A percentile compares a stretch with the other conserved stretches of the same genome.
These are phyloP conservation scores for Heliconius hewitsoni DNA, from an alignment of 1,140 invertebrate genomes.

Conservation along the genomic window DNA sequence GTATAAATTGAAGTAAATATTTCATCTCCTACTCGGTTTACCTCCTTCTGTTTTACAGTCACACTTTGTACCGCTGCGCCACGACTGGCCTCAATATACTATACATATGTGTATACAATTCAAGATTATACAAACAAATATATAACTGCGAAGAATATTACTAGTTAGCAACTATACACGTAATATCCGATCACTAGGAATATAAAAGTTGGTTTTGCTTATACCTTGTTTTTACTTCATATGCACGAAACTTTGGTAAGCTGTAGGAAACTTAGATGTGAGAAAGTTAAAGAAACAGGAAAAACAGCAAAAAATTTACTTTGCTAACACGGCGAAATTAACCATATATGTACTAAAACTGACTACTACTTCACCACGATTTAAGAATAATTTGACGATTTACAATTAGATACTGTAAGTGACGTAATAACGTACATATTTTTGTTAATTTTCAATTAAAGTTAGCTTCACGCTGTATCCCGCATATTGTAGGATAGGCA, in stretches of 20 bases:
- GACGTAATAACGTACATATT: no score
- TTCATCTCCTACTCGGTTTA: no score
- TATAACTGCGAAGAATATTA: not conserved
- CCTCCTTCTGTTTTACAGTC: no score
- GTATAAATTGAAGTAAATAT: no score
- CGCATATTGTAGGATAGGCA: no score
- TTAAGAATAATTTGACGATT: not conserved
- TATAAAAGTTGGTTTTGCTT: slow-evolving; percentile 3
- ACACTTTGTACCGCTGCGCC: no score
- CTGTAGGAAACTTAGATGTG: not conserved
- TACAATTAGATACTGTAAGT: not conserved
- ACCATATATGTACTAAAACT: not conserved
- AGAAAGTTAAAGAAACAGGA: not conserved
- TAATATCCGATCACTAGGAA: not conserved
- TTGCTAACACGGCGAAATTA: not conserved
- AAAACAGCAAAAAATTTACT: not conserved
- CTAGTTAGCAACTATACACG: not conserved
- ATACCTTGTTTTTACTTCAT: slow-evolving; percentile 1
- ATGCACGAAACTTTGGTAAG: not conserved
- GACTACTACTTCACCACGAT: not conserved
- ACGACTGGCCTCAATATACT: not conserved
- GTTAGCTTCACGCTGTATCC: no score
- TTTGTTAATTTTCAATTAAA: not conserved
- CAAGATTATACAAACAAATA: not conserved
- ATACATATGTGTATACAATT: not conserved